Evolutionary conservation across 2,888 invertebrate genomes (phyloP).

Genomic region (Brachyptera putata): DNA sequence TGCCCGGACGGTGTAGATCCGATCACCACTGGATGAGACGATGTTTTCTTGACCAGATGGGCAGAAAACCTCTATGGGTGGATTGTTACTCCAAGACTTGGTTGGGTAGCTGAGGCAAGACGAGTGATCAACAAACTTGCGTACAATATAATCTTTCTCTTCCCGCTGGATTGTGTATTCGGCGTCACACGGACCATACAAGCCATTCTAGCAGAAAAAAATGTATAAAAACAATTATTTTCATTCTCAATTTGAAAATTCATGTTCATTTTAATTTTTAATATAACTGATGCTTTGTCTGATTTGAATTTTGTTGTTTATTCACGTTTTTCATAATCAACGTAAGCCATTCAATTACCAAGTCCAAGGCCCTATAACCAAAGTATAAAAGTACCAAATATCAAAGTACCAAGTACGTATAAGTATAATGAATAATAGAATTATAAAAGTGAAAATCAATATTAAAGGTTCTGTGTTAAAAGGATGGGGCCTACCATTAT

Average conservation of each 20-base stretch:
- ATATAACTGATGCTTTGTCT: too few relatives aligned
- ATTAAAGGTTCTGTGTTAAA: too few relatives aligned
- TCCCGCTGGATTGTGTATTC: conserved; percentile 21
- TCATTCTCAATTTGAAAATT: not conserved
- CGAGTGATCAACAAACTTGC: conserved; percentile 45
- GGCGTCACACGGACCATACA: conserved; percentile 24
- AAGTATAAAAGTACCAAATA: too few relatives aligned
- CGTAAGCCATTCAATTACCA: too few relatives aligned
- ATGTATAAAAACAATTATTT: not conserved
- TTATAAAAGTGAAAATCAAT: too few relatives aligned
- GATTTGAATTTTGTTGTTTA: too few relatives aligned
- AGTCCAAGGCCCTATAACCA: too few relatives aligned
- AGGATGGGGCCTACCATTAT: too few relatives aligned
- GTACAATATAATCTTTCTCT: conserved; percentile 35
- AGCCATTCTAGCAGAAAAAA: conserved; percentile 21
- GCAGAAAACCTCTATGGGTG: conserved; percentile 39
- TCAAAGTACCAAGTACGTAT: too few relatives aligned
- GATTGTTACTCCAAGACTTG: conserved; percentile 43
- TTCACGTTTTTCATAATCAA: too few relatives aligned
- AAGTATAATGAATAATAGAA: too few relatives aligned
- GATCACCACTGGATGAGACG: conserved; percentile 20
- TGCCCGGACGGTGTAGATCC: conserved; percentile 1
- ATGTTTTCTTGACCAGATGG: conserved; percentile 31
- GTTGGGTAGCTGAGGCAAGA: conserved; percentile 42
- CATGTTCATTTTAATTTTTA: too few relatives aligned